Evolutionary conservation across 1,140 invertebrate genomes (phyloP), one percentile per base, ranked within the genome.

Genomic region (Lycorma delicatula): DNA sequence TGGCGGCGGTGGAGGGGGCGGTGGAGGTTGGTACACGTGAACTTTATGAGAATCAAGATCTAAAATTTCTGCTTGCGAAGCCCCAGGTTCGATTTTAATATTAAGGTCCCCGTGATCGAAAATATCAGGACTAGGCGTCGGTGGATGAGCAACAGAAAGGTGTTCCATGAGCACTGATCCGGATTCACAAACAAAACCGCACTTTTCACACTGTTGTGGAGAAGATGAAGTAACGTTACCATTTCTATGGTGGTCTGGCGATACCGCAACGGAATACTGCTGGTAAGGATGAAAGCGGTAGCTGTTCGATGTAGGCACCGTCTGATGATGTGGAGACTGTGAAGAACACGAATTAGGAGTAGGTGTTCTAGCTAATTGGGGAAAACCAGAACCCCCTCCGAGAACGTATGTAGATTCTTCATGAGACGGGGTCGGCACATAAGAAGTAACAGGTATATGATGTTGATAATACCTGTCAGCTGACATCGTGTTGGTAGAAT

Each of bases 11-110:
- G 56, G 55, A 44, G 50, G 54, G 28, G 72, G 73, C 56, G 77
- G 68, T 13, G 74, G 72, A 16, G 72, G 67, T 57, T 78, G 77
- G 66, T 81, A 81, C 52, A 81, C 77, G 79, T 68, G 83, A 2
- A 93, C 89, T 72, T 91, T 91, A 64, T 92, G 89, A 0, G 89
- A 91, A 69, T 93, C 90, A 51, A 93, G 73, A 70, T 93, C 90
- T 29, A 93, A 75, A 56, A 93, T 87, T 65, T 92, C 89, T 1
- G 86, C 82, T 13, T 82, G 79, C n/a, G 41, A 44, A n/a, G n/a
- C n/a, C n/a, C n/a, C n/a, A 23, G 80, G 78, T 62, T 82, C 82
- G 58, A 83, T 69, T 44, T 74, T 74, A 3, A 64, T 70, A 2
- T 57, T 26, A 26, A 31, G 25, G 20, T 25, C 22, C 13, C 48